Percentiles rank a stretch among this genome's conserved stretches.
phyloP scores from a whole-genome alignment of 2,888 invertebrate species.

The Unio delphinus region DNA sequence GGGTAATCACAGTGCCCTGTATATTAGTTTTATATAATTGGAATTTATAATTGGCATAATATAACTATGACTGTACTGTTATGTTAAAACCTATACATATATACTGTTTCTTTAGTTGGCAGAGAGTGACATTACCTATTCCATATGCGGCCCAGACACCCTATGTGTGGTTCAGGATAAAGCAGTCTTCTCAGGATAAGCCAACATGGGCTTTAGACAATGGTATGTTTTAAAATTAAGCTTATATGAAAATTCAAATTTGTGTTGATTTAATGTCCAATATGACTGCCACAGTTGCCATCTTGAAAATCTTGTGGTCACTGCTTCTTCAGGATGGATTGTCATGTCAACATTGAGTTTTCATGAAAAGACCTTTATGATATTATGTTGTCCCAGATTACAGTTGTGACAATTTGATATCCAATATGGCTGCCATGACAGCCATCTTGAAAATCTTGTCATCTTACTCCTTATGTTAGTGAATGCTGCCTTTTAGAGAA shows the following conservation, averaged over 20 bases:
- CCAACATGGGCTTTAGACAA: slow-evolving; percentile 71
- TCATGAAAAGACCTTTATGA: too few relatives aligned
- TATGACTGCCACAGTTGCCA: too few relatives aligned
- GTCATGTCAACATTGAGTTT: too few relatives aligned
- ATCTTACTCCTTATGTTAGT: too few relatives aligned
- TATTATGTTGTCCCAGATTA: too few relatives aligned
- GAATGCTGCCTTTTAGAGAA: too few relatives aligned
- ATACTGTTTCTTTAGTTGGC: slow-evolving; percentile 60
- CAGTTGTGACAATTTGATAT: too few relatives aligned
- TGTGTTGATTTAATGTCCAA: not conserved
- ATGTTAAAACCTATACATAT: not conserved
- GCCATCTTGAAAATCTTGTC: too few relatives aligned
- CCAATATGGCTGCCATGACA: too few relatives aligned
- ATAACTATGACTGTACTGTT: slow-evolving; percentile 3
- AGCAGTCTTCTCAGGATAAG: slow-evolving; percentile 45
- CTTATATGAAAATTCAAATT: not conserved
- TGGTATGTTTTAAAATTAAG: slow-evolving; percentile 46
- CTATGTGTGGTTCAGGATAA: slow-evolving; percentile 67
- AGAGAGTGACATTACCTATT: slow-evolving; percentile 65
- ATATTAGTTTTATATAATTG: not conserved
- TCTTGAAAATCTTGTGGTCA: not conserved
- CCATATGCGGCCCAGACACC: slow-evolving; percentile 67
- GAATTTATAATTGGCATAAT: not conserved
- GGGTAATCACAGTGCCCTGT: too few relatives aligned
- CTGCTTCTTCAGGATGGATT: too few relatives aligned